Base-by-base conservation (phyloP, 2,888 invertebrate genomes). In the Anarsia innoxiella region DNA sequence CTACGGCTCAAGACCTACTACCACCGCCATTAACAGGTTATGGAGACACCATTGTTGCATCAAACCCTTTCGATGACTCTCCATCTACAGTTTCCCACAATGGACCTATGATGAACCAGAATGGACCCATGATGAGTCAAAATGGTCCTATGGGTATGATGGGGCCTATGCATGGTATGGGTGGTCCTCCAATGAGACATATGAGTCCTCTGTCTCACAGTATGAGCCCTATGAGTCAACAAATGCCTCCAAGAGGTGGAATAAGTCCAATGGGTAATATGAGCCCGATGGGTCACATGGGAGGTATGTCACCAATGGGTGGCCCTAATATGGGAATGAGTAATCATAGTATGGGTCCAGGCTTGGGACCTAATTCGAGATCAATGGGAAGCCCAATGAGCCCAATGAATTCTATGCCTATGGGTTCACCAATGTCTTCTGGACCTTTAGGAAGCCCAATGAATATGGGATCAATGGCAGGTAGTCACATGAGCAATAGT, bases 21-120 rank as follows among this genome's bases (percentile, higher is more conserved):
- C 88, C 95, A 53, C 95, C 95, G 29, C 95, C 95, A 14, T 90
- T 95, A 59, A 91, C 93, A 30, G 95, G 95, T 50, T 96, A 94
- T 76, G 96, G 96, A 23, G 96, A 96, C 66, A 96, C 96, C 41
- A 95, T 97, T 64, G 92, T 96, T 44, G 96, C 96, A 40, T 95
- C 95, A 45, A 97, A 97, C 79, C 96, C 96, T 25, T 97, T 97
- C 72, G 96, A 97, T 78, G 96, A 97, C 69, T 93, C 93, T 36
- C 94, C 93, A 32, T 88, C 88, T 31, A 89, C 88, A 33, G 83
- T 87, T 32, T 35, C 85, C 48, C 76, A 88, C 66, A 86, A 86
- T 68, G 88, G 88, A 5, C 88, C 88, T 48, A 88, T 88, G 86
- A 85, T 89, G 86, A 87, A 83, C 61, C 88, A 88, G 28, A 88